Conservation (phyloP, 2,888 invertebrate genomes). For the Omphaloscelis lunosa region DNA sequence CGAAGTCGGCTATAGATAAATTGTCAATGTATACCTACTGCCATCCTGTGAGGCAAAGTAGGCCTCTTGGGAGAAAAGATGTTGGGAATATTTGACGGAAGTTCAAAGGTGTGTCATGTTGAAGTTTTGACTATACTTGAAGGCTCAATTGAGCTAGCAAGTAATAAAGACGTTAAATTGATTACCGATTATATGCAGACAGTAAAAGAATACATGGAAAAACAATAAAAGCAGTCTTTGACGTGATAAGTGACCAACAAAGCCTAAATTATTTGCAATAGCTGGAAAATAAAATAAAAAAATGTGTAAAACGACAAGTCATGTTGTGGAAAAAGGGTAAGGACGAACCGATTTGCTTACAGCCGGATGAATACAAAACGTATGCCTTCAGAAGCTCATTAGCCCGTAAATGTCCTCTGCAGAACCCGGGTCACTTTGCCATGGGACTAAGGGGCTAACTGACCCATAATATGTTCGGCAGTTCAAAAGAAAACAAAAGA, state of each 20-base stretch:
- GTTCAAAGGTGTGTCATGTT: conserved; percentile 24
- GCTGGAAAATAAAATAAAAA: conserved; percentile 4
- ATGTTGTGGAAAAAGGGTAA: conserved; percentile 27
- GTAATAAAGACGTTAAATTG: neutral
- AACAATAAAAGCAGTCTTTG: neutral
- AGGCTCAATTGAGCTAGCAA: neutral
- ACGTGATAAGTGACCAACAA: neutral
- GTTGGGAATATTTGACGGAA: neutral
- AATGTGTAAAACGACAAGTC: neutral
- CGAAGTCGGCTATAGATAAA: neutral
- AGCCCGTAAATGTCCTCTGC: conserved; percentile 38
- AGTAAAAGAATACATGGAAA: neutral
- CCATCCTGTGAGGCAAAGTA: conserved; percentile 8
- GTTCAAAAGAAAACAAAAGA: conserved; percentile 28
- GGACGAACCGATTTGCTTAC: conserved; percentile 17
- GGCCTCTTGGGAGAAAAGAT: conserved; percentile 9
- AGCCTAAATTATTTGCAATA: neutral
- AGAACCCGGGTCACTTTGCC: conserved; percentile 9
- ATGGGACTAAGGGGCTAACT: conserved; percentile 1
- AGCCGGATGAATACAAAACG: conserved; percentile 21
- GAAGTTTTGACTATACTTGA: conserved; percentile 9
- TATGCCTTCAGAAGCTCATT: conserved; percentile 27
- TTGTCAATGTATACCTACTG: conserved; percentile 10
- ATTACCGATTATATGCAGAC: neutral
- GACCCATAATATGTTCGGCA: conserved; percentile 39